Evolutionary conservation across 2,797 vertebrate species (phyloP).

Genomic region (Alauda arvensis): DNA sequence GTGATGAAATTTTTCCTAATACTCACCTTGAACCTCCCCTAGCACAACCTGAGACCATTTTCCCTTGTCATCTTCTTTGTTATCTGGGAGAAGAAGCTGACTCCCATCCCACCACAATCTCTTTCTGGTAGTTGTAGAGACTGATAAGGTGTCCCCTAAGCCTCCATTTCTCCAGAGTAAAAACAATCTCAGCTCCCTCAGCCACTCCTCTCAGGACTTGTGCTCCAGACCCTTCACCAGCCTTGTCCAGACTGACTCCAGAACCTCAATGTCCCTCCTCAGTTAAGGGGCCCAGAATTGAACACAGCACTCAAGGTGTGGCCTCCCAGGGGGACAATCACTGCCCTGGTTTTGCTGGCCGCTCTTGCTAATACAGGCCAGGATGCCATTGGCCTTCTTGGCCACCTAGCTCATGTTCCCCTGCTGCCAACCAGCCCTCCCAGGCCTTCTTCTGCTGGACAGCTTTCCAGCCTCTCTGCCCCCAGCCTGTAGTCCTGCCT

Average conservation of each 20-base stretch:
- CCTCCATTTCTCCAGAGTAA: not conserved
- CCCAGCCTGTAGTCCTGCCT: not conserved
- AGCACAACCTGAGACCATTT: not conserved
- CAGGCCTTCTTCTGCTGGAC: not conserved
- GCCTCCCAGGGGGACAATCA: not conserved
- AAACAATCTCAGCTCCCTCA: not conserved
- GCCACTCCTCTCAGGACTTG: not conserved
- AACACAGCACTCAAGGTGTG: not conserved
- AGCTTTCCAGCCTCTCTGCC: not conserved
- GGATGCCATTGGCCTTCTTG: not conserved
- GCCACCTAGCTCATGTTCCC: not conserved
- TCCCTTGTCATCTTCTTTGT: not conserved
- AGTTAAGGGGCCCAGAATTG: not conserved
- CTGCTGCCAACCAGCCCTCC: accelerated
- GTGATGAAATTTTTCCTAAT: not conserved
- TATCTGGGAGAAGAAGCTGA: not conserved
- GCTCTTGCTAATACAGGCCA: not conserved
- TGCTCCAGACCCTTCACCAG: not conserved
- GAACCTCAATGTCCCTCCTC: not conserved
- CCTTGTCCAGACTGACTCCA: too few relatives aligned
- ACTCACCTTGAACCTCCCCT: not conserved
- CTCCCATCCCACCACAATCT: not conserved
- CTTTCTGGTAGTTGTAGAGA: not conserved
- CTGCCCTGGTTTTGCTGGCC: not conserved
- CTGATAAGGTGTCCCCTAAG: not conserved